A percentile compares a stretch with the other conserved stretches of the same genome.
Conservation (phyloP, 2,888 invertebrate species). For the Pediacus dermestoides region DNA sequence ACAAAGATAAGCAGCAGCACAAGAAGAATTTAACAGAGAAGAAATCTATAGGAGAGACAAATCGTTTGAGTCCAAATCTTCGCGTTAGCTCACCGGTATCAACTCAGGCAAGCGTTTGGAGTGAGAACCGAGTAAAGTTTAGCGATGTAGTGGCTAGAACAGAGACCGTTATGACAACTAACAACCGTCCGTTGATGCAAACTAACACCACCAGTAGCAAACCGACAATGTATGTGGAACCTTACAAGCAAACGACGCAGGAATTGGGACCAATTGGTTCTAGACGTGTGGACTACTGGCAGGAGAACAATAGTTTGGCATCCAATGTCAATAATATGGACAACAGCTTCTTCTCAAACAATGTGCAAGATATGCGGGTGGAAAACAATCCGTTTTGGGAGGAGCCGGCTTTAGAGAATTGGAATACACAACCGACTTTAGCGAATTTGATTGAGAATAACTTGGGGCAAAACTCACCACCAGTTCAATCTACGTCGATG, state of each 20-base stretch:
- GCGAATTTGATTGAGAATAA: slow-evolving; percentile 23
- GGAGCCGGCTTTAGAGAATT: slow-evolving; percentile 31
- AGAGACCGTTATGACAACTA: slow-evolving; percentile 35
- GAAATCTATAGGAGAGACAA: neutral
- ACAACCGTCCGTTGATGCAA: slow-evolving; percentile 20
- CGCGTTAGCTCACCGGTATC: too few species aligned
- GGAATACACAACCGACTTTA: slow-evolving; percentile 26
- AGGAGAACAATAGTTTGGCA: neutral
- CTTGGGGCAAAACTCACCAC: neutral
- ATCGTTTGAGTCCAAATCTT: too few species aligned
- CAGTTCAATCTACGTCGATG: slow-evolving; percentile 11
- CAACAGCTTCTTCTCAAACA: slow-evolving; percentile 41
- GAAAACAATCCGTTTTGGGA: slow-evolving; percentile 27
- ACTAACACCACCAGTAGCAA: slow-evolving; percentile 28
- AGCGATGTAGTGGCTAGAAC: slow-evolving; percentile 59
- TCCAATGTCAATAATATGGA: slow-evolving; percentile 19
- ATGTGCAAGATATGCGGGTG: slow-evolving; percentile 31
- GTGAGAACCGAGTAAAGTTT: slow-evolving; percentile 56
- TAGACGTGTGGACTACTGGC: slow-evolving; percentile 34
- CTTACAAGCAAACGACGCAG: slow-evolving; percentile 40
- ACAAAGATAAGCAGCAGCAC: slow-evolving; percentile 37
- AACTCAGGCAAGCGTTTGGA: slow-evolving; percentile 50
- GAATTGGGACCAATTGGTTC: slow-evolving; percentile 52
- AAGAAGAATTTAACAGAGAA: slow-evolving; percentile 26
- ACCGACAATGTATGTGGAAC: slow-evolving; percentile 47